phyloP scores from a whole-genome alignment of 2,888 invertebrate species.

The Argyra leucocephala region DNA sequence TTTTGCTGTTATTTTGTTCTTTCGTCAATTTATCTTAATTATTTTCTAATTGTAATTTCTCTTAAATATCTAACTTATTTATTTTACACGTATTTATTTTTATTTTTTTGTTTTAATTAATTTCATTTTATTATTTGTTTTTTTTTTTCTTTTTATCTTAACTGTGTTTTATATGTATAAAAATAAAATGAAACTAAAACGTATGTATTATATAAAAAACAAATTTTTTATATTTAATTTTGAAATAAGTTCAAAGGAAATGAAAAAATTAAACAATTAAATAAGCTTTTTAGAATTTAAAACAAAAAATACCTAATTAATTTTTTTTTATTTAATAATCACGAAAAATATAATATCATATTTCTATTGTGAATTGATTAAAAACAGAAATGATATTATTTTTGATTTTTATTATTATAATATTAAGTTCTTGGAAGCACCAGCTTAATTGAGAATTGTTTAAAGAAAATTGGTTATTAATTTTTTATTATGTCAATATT shows the following conservation, averaged over 20 bases:
- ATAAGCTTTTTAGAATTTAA: no score
- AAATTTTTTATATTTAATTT: no score
- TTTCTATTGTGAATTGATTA: background rate
- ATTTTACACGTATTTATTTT: background rate
- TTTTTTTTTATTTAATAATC: no score
- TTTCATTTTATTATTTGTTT: background rate
- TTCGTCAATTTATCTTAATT: background rate
- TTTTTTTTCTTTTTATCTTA: background rate
- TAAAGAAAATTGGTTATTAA: no score
- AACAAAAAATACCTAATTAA: no score
- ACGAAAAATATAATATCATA: background rate
- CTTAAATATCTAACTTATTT: background rate
- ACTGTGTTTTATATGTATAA: background rate
- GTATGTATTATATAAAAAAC: no score
- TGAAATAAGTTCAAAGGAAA: no score
- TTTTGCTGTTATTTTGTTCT: constrained; percentile 6
- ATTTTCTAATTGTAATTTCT: background rate
- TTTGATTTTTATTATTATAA: background rate
- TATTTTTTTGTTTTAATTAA: background rate
- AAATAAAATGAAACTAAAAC: background rate
- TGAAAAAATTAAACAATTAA: no score
- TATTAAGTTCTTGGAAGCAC: background rate
- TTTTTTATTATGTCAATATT: no score
- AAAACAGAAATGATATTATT: background rate
- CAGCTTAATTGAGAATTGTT: no score